A percentile compares a stretch with the other conserved stretches of the same genome.
These are phyloP conservation scores for Cheilosia scutellata DNA, from an alignment of 2,888 invertebrate species.

Conservation along the genomic window DNA sequence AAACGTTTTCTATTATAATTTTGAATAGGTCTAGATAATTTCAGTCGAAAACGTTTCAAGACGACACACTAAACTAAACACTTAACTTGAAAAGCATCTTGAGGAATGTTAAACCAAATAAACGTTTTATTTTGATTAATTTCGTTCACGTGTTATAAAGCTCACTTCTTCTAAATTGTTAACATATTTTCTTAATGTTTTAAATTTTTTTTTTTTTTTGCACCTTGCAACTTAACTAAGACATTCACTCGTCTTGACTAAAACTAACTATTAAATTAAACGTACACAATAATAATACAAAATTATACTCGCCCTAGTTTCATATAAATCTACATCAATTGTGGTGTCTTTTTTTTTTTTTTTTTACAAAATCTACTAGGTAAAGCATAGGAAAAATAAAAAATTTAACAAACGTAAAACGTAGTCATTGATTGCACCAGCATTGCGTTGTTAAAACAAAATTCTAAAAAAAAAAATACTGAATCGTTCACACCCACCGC, in stretches of 20 bases:
- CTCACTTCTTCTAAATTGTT: too few relatives aligned
- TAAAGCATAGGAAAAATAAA: conserved; percentile 55
- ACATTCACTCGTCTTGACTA: conserved; percentile 63
- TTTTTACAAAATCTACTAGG: conserved; percentile 72
- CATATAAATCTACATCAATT: conserved; percentile 44
- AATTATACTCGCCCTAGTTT: conserved; percentile 52
- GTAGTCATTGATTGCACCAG: conserved; percentile 65
- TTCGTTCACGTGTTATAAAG: conserved; percentile 2
- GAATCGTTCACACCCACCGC: conserved; percentile 16
- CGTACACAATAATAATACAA: conserved; percentile 34
- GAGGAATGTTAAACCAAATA: conserved; percentile 9
- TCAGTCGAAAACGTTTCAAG: conserved; percentile 60
- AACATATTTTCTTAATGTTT: conserved; percentile 17
- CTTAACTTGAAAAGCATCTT: conserved; percentile 25
- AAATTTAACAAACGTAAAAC: conserved; percentile 45
- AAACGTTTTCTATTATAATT: conserved; percentile 23
- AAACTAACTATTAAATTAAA: conserved; percentile 59
- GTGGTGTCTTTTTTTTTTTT: conserved; percentile 21
- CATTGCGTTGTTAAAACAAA: conserved; percentile 54
- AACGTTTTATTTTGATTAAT: conserved; percentile 43
- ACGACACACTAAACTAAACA: conserved; percentile 45
- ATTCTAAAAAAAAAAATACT: conserved; percentile 28
- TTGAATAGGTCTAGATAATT: conserved; percentile 13
- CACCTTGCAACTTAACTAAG: conserved; percentile 54
- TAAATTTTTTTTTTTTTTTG: conserved; percentile 22